phyloP scores from a whole-genome alignment of 2,888 invertebrate genomes.

The Allophyes oxyacanthae region DNA sequence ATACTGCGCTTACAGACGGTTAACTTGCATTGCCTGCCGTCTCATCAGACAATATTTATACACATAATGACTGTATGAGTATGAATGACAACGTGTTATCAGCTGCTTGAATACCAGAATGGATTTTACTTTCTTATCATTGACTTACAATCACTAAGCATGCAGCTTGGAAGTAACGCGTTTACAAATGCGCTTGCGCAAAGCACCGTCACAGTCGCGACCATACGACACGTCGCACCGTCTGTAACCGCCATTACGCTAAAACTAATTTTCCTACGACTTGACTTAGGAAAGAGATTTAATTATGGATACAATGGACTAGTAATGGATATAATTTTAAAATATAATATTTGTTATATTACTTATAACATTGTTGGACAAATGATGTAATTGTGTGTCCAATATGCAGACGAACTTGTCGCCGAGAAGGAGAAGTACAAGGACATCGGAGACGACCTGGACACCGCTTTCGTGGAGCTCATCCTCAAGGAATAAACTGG shows the following conservation, averaged over 20 bases:
- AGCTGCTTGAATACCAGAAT: constrained; percentile 2
- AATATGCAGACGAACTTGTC: constrained; percentile 95
- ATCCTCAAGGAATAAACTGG: constrained; percentile 92
- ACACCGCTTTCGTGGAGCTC: constrained; percentile 99
- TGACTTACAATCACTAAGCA: constrained; percentile 33
- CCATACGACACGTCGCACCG: constrained; percentile 40
- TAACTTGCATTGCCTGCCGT: constrained; percentile 38
- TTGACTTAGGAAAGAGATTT: constrained; percentile 73
- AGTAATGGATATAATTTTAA: constrained; percentile 11
- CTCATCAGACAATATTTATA: constrained; percentile 18
- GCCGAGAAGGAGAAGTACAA: constrained; percentile 99
- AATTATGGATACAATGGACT: constrained; percentile 25
- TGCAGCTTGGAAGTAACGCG: constrained; percentile 36
- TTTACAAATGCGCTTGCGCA: constrained; percentile 26
- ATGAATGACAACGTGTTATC: constrained; percentile 1
- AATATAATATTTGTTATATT: constrained; percentile 21
- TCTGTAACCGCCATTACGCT: constrained; percentile 63
- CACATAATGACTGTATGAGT: not conserved
- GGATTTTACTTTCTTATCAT: constrained; percentile 10
- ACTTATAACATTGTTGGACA: constrained; percentile 30
- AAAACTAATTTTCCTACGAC: constrained; percentile 72
- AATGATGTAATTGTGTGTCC: constrained; percentile 51
- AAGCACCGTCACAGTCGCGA: constrained; percentile 22
- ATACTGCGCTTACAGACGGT: constrained; percentile 60
- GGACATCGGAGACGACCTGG: constrained; percentile 99